phyloP scores from a whole-genome alignment of 2,888 invertebrate species.

The Flexamia atlantica region DNA sequence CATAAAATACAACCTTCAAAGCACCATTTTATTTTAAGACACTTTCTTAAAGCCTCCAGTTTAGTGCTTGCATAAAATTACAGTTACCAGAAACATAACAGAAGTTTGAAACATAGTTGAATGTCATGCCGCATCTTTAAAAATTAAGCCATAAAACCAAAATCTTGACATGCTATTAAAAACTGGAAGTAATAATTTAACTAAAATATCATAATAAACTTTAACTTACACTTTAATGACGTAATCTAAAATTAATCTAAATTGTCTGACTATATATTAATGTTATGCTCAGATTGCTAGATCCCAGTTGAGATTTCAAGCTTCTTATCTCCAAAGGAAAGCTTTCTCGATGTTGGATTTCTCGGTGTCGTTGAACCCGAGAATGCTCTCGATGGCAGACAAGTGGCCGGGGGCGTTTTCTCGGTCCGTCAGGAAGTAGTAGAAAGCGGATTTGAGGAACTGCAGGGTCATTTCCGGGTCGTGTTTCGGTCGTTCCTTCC shows the following conservation, averaged over 20 bases:
- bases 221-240: neutral
- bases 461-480: slow-evolving; percentile 96
- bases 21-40: slow-evolving; percentile 26
- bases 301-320: neutral
- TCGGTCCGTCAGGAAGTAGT: slow-evolving; percentile 93
- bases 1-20: slow-evolving; percentile 35
- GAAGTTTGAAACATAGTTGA: neutral
- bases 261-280: neutral
- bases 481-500: slow-evolving; percentile 82
- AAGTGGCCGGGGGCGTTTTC: slow-evolving; percentile 94
- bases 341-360: slow-evolving; percentile 86
- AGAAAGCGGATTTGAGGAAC: slow-evolving; percentile 95
- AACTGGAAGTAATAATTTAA: neutral
- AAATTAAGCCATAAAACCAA: neutral
- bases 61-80: slow-evolving; percentile 16
- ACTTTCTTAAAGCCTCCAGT: slow-evolving; percentile 27
- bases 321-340: slow-evolving; percentile 59
- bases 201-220: neutral
- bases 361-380: slow-evolving; percentile 91
- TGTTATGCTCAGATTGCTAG: slow-evolving; percentile 9
- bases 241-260: slow-evolving; percentile 3
- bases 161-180: neutral
- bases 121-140: neutral
- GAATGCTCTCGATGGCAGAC: slow-evolving; percentile 93
- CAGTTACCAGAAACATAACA: neutral